Evolutionary conservation across 1,140 invertebrate genomes (phyloP), one percentile per base, ranked within the genome.

Genomic region (Helicoverpa zea): DNA sequence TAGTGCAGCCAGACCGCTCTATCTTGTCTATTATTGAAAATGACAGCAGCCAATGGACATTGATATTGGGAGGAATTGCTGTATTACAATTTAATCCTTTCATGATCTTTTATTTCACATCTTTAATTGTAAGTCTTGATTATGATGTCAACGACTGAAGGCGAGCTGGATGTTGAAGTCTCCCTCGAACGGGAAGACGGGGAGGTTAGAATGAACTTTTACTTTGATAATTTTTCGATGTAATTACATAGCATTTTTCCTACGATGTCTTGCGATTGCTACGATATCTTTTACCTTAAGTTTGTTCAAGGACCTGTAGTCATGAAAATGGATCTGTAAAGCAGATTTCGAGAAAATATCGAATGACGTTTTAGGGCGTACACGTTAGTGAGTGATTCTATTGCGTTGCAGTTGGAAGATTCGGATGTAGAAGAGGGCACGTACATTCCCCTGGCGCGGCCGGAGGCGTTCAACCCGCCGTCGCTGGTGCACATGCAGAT

Each of bases 121-220:
- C 64, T 68, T 78, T 78, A 73, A 87, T 74, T 81, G 83, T 54
- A 47, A 83, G 82, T 80, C 35, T 66, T 74, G 73, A 92, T 74
- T 63, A 94, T 93, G 91, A 94, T 94, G 93, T 94, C 92, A 68
- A 93, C 93, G 29, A 94, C 93, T 89, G 93, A 94, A 90, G 93
- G 90, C 82, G 93, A 93, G 82, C 81, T 94, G 84, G 93, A 94
- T 83, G 83, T 94, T 63, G 93, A 93, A 70, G 89, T 92, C 75
- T 84, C 88, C 80, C 86, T 88, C 87, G 93, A 94, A 87, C 84
- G 86, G 66, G 93, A 94, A 86, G 93, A 94, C 66, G 93, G 93
- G 83, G 93, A 94, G 93, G 93, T 94, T 87, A 90, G 87, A 85
- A 81, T 68, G 64, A 72, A 84, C 61, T 80, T 84, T 86, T 84